A percentile compares a stretch with the other conserved stretches of the same genome.
phyloP scores from a whole-genome alignment of 2,888 invertebrate genomes.

The Oligia fasciuncula region DNA sequence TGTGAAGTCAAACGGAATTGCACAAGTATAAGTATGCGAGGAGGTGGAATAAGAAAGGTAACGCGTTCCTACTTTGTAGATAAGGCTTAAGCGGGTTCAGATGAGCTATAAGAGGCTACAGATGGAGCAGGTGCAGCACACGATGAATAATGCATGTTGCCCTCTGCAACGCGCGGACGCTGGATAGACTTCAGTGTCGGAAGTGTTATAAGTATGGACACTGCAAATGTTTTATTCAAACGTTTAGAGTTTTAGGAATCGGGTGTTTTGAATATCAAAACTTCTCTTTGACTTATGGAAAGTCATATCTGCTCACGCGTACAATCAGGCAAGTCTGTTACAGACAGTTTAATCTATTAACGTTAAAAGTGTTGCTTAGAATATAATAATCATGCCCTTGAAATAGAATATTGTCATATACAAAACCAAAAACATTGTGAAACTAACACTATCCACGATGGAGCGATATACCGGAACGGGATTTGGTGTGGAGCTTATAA shows the following conservation, averaged over 20 bases:
- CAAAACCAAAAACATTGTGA: neutral
- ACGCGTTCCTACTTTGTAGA: conserved; percentile 57
- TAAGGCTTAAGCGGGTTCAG: conserved; percentile 9
- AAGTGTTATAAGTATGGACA: neutral
- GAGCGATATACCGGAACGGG: neutral
- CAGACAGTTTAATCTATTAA: too few species aligned
- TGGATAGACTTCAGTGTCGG: conserved; percentile 49
- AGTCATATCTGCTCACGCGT: neutral
- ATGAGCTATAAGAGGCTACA: conserved; percentile 22
- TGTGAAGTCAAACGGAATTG: conserved; percentile 17
- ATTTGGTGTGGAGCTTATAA: neutral
- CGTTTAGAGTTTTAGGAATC: neutral
- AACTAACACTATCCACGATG: neutral
- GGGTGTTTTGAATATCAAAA: conserved; percentile 14
- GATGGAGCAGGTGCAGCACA: conserved; percentile 51
- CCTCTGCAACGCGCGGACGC: conserved; percentile 44
- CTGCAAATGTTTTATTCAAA: conserved; percentile 19
- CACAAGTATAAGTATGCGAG: conserved; percentile 40
- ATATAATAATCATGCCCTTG: neutral
- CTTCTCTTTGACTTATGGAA: neutral
- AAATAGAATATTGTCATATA: neutral
- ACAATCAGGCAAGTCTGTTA: too few species aligned
- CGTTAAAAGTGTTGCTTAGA: neutral
- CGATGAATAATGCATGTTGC: conserved; percentile 70
- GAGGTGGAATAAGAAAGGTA: conserved; percentile 58